Evolutionary conservation across 2,113 vertebrate genomes (phyloP).

Genomic region (Phaetusa simplex): DNA sequence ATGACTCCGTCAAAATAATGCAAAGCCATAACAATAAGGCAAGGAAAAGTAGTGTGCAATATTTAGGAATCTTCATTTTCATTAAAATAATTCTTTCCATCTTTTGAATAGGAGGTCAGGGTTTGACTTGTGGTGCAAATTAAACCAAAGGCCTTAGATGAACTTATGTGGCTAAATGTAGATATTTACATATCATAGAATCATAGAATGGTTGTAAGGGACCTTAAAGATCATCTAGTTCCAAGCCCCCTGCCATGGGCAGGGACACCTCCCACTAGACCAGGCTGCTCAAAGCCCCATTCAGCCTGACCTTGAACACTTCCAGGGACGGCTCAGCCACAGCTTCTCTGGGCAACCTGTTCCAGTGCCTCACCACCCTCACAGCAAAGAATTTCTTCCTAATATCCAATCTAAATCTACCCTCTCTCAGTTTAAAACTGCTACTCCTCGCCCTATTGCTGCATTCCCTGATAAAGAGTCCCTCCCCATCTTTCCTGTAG

Average conservation of each 20-base stretch:
- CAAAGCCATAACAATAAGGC: not conserved
- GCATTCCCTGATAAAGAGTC: not conserved
- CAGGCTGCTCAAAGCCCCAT: not conserved
- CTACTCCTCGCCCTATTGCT: not conserved
- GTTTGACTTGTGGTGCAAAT: not conserved
- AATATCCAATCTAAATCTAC: not conserved
- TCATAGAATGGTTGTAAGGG: not conserved
- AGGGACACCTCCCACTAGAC: not conserved
- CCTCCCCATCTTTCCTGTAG: not conserved
- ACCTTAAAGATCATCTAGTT: not conserved
- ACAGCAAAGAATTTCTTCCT: not conserved
- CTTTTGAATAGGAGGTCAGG: not conserved
- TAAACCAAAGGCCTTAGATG: not conserved
- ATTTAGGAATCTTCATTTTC: not conserved
- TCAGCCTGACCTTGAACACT: not conserved
- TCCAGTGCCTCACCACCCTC: not conserved
- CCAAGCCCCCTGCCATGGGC: no score
- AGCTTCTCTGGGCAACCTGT: not conserved
- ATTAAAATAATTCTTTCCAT: not conserved
- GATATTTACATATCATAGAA: not conserved
- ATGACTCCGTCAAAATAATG: not conserved
- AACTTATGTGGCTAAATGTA: not conserved
- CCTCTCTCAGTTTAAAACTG: not conserved
- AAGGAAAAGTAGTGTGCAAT: not conserved
- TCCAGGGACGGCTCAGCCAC: not conserved